Evolutionary conservation across 2,888 invertebrate species (phyloP), one percentile per base, ranked within the genome.

Genomic region (Drosophila leonis): DNA sequence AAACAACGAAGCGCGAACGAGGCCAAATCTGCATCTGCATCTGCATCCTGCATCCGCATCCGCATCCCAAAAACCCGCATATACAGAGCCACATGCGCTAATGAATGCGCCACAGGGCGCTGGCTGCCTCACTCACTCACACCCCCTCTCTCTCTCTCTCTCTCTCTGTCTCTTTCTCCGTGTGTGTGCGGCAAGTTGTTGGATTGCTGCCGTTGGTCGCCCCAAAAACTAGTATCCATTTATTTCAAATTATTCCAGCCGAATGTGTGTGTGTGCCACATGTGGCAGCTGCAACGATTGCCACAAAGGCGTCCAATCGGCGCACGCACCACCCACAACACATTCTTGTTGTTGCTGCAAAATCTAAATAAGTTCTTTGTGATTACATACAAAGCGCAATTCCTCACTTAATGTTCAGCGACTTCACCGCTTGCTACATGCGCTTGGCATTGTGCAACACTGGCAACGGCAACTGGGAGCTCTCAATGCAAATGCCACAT

Each of bases 251-350:
- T 78, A 78, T 78, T 64, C 64, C 67, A 66, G 44, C 49, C 52
- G 59, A 46, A 54, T 55, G 18, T 39, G 42, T 60, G 51, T 52
- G 29, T 6, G 20, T 37, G 54, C 63, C 63, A 56, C 70, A 69
- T 77, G 66, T 66, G 57, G 78, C 72, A 77, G 44, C 64, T 80
- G 64, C 71, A 76, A 54, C 44, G 24, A 63, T 54, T 64, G 60
- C 66, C 73, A 81, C 71, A 86, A 88, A 77, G 65, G 75, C 84
- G 78, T 87, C 85, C 89, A 85, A 89, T 89, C 77, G 89, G 72
- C 66, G 84, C 39, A 66, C 71, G 66, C 46, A 52, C 68, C 61
- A 37, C 46, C n/a, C 68, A 57, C 64, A 41, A 51, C 29, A 13
- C 20, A 24, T 20, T 66, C n/a, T 12, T 41, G 15, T 15, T 27